phyloP scores from a whole-genome alignment of 1,140 invertebrate genomes.

The Daktulosphaira vitifoliae region DNA sequence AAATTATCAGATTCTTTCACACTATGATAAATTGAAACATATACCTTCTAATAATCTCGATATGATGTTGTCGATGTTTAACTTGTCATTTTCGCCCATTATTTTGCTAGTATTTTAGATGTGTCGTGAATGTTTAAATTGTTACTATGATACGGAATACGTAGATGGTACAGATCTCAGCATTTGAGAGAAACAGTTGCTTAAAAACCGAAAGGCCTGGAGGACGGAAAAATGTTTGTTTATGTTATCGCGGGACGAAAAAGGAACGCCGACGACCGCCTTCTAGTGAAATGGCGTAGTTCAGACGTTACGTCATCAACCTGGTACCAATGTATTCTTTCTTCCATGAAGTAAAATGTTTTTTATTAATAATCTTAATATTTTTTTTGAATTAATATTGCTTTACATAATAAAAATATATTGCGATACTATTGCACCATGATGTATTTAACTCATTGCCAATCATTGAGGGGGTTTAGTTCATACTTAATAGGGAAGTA shows the following conservation, averaged over 20 bases:
- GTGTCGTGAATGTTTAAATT: neutral
- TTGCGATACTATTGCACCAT: too few species aligned
- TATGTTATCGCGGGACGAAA: slow-evolving; percentile 23
- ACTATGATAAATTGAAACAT: neutral
- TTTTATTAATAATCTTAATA: too few species aligned
- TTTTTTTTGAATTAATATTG: too few species aligned
- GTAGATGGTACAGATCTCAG: neutral
- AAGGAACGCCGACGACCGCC: slow-evolving; percentile 19
- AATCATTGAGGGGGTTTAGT: too few species aligned
- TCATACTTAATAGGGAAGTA: too few species aligned
- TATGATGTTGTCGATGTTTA: slow-evolving; percentile 41
- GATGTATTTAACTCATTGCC: too few species aligned
- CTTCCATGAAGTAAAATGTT: slow-evolving; percentile 21
- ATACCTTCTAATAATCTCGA: slow-evolving; percentile 40
- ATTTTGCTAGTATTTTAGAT: neutral
- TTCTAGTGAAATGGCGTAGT: slow-evolving; percentile 19
- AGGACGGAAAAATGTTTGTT: neutral
- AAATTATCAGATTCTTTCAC: neutral
- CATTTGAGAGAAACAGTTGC: neutral
- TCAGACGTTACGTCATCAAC: slow-evolving; percentile 32
- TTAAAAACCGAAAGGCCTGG: too few species aligned
- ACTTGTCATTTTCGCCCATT: slow-evolving; percentile 37
- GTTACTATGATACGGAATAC: neutral
- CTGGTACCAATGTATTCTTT: neutral
- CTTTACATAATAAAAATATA: too few species aligned